Evolutionary conservation across 2,797 vertebrate genomes (phyloP).

Genomic region (Crypturellus tataupa): DNA sequence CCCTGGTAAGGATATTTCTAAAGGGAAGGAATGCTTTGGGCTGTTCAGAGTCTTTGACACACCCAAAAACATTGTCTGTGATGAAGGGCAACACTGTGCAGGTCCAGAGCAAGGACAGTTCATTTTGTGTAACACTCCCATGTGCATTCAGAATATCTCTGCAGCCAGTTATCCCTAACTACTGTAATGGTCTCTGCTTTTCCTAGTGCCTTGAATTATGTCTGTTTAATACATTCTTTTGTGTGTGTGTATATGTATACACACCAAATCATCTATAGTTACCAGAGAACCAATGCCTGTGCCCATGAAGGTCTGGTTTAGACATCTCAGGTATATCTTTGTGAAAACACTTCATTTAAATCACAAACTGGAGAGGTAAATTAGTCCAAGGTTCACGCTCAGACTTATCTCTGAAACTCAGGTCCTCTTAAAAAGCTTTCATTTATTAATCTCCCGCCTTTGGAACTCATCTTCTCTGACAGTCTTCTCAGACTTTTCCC

Average conservation of each 20-base stretch:
- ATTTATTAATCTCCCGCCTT: not conserved
- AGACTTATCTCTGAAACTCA: not conserved
- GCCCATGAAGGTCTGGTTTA: not conserved
- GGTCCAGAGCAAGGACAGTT: not conserved
- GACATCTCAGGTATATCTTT: not conserved
- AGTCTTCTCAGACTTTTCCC: not conserved
- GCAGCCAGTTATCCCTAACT: not conserved
- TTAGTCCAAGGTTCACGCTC: not conserved
- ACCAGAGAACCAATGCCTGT: not conserved
- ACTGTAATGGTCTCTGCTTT: not conserved
- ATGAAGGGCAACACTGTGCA: not conserved
- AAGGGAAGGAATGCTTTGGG: not conserved
- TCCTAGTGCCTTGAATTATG: not conserved
- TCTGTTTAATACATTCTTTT: not conserved
- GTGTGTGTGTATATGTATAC: not conserved
- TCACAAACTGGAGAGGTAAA: not conserved
- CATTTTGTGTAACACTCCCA: not conserved
- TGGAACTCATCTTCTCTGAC: not conserved
- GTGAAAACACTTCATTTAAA: conserved; percentile 4
- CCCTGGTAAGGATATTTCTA: not conserved
- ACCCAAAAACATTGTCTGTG: not conserved
- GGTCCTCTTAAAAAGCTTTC: not conserved
- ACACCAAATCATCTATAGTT: not conserved
- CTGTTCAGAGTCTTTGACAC: not conserved
- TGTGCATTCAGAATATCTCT: not conserved